Conservation (phyloP, 2,888 invertebrate genomes). For the Lordiphosa fenestrarum region DNA sequence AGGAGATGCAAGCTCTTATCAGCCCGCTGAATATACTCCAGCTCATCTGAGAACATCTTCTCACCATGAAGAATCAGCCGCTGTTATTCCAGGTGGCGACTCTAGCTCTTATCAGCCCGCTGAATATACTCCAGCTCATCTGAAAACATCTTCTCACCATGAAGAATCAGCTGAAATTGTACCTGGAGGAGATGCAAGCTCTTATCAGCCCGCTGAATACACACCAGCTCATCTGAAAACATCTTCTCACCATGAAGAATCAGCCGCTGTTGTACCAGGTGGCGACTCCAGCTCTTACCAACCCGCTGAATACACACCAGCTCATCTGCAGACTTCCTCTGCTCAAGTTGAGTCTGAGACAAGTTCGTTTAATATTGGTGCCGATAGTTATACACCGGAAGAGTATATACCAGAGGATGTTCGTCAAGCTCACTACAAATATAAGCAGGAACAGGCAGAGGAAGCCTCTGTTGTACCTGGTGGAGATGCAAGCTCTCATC, state of each 20-base stretch:
- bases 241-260: slow-evolving; percentile 2
- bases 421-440: not conserved
- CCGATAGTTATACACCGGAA: not conserved
- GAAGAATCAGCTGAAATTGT: no score
- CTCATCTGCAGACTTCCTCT: not conserved
- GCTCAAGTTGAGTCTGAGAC: slow-evolving; percentile 1
- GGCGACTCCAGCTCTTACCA: slow-evolving; percentile 7
- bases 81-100: not conserved
- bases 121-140: not conserved
- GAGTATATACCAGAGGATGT: no score
- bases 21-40: slow-evolving; percentile 11
- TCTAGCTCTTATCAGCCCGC: slow-evolving; percentile 1
- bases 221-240: slow-evolving; percentile 15
- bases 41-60: not conserved
- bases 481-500: slow-evolving; percentile 7
- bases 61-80: not conserved
- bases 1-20: slow-evolving; percentile 6
- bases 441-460: no score
- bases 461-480: slow-evolving; percentile 7
- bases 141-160: not conserved
- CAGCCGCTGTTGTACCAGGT: slow-evolving; percentile 4
- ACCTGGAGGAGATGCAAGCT: slow-evolving; percentile 21
- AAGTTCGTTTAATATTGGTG: not conserved
- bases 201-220: slow-evolving; percentile 21
- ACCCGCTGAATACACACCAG: slow-evolving; percentile 15